Evolutionary conservation across 2,113 vertebrate genomes (phyloP).

Genomic region (Procavia capensis): DNA sequence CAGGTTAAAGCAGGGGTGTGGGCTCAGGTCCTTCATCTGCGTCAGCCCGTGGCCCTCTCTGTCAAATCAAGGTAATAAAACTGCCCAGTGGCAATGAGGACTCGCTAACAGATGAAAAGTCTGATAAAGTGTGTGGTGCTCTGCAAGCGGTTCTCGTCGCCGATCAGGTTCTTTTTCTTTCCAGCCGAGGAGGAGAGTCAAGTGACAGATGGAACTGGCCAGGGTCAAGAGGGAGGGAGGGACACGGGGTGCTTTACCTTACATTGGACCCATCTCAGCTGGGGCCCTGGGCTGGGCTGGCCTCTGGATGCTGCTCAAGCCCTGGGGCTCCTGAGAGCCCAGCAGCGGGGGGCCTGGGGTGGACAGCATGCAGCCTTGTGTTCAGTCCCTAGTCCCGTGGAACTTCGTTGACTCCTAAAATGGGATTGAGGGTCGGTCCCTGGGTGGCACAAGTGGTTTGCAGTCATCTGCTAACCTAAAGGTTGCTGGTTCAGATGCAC

Average conservation of each 20-base stretch:
- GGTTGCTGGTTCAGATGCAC: neutral
- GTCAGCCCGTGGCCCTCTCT: neutral
- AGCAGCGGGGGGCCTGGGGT: neutral
- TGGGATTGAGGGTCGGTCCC: neutral
- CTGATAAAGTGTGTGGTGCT: neutral
- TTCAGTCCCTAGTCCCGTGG: neutral
- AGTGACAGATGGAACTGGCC: neutral
- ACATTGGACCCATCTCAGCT: accelerated
- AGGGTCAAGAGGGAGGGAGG: neutral
- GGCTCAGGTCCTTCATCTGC: neutral
- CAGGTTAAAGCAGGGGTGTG: neutral
- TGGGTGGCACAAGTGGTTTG: neutral
- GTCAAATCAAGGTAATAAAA: neutral
- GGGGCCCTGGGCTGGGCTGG: neutral
- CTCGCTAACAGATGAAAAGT: neutral
- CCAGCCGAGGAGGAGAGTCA: neutral
- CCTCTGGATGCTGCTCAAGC: accelerated
- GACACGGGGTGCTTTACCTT: neutral
- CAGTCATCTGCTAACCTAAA: neutral
- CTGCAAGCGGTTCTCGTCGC: too few relatives aligned
- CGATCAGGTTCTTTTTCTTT: neutral
- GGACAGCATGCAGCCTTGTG: neutral
- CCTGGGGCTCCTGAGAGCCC: too few relatives aligned
- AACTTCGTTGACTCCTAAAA: neutral
- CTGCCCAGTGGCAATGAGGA: neutral